Evolutionary conservation across 2,888 invertebrate species (phyloP), one percentile per base, ranked within the genome.

Genomic region (Epirrhoe alternata): DNA sequence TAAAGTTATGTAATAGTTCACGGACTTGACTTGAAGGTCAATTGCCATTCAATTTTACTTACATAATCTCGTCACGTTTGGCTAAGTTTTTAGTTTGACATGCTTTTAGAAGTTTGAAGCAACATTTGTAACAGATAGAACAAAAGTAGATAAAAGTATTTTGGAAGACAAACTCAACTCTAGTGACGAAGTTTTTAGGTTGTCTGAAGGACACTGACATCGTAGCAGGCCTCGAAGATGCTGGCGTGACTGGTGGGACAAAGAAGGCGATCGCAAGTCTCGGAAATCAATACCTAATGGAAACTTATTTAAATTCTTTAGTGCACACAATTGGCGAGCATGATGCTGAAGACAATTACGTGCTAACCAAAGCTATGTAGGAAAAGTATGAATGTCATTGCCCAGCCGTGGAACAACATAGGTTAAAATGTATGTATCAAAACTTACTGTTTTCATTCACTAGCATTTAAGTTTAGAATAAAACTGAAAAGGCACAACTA

Each of bases 1-100:
- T 68, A 64, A 55, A 35, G 57, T 82, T 82, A 74, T 73, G 77
- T 72, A 82, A 82, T 74, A 80, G 78, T 81, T 81, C 75, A 82
- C 62, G 78, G 71, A 71, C 72, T 76, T 60, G 65, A 72, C 58
- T 65, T 69, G 80, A 80, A 81, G 79, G 76, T 71, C 77, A 74
- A 52, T 62, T 74, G 70, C 73, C 66, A 74, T 71, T 74, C 72
- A 66, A 58, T 70, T 68, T 68, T 70, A 78, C 77, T 81, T 81
- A 68, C 75, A 72, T 74, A 80, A 79, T 75, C 70, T 35, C 74
- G 74, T 76, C 74, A 77, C 74, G 75, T 17, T 51, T 54, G 42
- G 35, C 12, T 8, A 6, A 47, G 45, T 65, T 61, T 57, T n/a
- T 42, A 42, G 38, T 42, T 12, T 42, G 38, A 42, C 38, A 42